Base-by-base conservation (phyloP, 1,140 invertebrate genomes). In the Caenorhabditis brenneri region DNA sequence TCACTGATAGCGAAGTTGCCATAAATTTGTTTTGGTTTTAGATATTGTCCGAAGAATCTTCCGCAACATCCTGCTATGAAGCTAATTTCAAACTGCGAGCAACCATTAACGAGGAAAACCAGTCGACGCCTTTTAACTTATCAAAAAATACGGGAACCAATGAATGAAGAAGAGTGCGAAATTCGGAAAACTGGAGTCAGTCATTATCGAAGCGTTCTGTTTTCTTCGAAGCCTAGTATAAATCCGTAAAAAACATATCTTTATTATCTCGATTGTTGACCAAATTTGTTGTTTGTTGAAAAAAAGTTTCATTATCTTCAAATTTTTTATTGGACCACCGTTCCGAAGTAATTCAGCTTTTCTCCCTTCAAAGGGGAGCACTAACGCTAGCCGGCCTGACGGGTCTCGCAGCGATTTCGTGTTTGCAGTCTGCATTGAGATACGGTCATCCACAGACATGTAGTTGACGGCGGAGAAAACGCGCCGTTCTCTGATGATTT, bases 41-140 rank as follows among this genome's bases (percentile, higher is more conserved):
- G 92, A 22, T 92, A 92, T 86, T 85, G 82, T 33, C 89, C 91
- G 24, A 88, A 91, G 7, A 91, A 92, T 58, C 87, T 92, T 24
- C 92, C 92, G 0, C 84, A 74, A 53, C 91, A 92, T 86, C 90
- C 91, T 9, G 91, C 91, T 85, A 83, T 92, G n/a, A 33, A 86
- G 33, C 83, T 92, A 24, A 79, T 92, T 24, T 84, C 88, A 27
- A 92, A 92, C 84, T 91, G 91, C 88, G 92, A 92, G 87, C 92
- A 92, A 86, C 81, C 85, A n/a, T 83, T 92, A 15, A 86, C 88
- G 4, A 84, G 82, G 33, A 86, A 86, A 55, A 88, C 65, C 46
- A 89, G 39, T 81, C 87, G 89, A 27, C 81, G 89, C 1, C 74
- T 90, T 19, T 80, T 90, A 22, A 86, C 85, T 9, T 91, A 88